Conservation (phyloP, 2,888 invertebrate species). For the Mantis religiosa region DNA sequence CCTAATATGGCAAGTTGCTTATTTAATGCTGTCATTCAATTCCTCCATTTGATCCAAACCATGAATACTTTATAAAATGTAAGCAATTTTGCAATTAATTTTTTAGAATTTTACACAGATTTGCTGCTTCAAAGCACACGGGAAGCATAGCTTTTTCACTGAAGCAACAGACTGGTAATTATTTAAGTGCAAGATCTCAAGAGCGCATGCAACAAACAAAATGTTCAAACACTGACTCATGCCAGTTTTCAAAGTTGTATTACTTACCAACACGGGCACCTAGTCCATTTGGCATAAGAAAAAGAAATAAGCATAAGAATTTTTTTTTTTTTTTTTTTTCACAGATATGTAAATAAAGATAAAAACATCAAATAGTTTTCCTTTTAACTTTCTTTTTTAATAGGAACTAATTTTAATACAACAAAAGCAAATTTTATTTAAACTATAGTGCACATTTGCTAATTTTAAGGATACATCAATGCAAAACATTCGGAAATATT, state of each 20-base stretch:
- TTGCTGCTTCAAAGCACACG: not conserved
- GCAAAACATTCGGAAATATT: too few species aligned
- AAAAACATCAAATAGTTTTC: not conserved
- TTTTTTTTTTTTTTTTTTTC: not conserved
- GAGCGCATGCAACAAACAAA: not conserved
- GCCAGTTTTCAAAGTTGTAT: not conserved
- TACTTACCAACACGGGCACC: conserved; percentile 49
- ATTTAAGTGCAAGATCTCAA: not conserved
- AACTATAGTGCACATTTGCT: not conserved
- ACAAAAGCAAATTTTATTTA: not conserved
- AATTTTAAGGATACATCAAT: too few species aligned
- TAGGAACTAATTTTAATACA: not conserved
- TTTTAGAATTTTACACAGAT: too few species aligned
- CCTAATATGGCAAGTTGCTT: too few species aligned
- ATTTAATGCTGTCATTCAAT: not conserved
- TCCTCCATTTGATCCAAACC: not conserved
- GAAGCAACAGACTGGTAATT: not conserved
- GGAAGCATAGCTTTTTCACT: not conserved
- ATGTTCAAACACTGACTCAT: not conserved
- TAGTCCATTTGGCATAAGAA: conserved; percentile 41
- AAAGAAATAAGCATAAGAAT: conserved; percentile 33
- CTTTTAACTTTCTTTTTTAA: not conserved
- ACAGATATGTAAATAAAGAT: not conserved
- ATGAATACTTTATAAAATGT: not conserved
- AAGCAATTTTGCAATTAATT: not conserved